These are phyloP conservation scores for Orbicella faveolata DNA, from an alignment of 64 coral and sea anemone species.

Conservation along the genomic window DNA sequence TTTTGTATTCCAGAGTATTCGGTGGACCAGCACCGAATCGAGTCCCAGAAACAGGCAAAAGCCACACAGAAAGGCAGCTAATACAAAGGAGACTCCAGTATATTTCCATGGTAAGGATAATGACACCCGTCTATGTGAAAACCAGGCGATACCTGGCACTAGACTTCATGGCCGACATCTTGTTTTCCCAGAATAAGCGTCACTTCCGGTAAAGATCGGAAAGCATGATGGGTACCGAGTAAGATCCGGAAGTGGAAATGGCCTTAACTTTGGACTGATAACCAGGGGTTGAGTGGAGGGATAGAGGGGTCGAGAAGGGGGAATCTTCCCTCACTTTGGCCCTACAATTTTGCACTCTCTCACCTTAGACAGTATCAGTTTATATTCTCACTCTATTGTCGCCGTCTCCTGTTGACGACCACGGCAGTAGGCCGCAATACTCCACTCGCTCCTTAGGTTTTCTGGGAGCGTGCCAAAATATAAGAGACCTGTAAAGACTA, in stretches of 20 bases:
- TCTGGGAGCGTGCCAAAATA: too few relatives aligned
- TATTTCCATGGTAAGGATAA: background rate
- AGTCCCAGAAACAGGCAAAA: background rate
- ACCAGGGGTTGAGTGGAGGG: too few relatives aligned
- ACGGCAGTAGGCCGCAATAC: too few relatives aligned
- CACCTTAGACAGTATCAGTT: too few relatives aligned
- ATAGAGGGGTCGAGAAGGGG: too few relatives aligned
- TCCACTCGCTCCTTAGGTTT: too few relatives aligned
- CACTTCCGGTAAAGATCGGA: background rate
- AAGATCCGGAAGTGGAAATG: background rate
- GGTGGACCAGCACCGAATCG: background rate
- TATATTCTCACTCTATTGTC: too few relatives aligned
- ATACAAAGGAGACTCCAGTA: background rate
- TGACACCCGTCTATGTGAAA: background rate
- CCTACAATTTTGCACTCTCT: too few relatives aligned
- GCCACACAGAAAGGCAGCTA: background rate
- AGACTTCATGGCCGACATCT: background rate
- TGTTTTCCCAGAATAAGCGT: background rate
- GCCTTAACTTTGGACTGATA: too few relatives aligned
- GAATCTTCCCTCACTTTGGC: too few relatives aligned
- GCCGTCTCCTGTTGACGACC: too few relatives aligned
- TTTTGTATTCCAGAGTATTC: slow-evolving; percentile 35
- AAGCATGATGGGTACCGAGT: background rate
- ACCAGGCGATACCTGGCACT: background rate
- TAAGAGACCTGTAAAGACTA: too few relatives aligned